Evolutionary conservation across 2,797 vertebrate genomes (phyloP), one percentile per base, ranked within the genome.

Genomic region (Anas bahamensis): DNA sequence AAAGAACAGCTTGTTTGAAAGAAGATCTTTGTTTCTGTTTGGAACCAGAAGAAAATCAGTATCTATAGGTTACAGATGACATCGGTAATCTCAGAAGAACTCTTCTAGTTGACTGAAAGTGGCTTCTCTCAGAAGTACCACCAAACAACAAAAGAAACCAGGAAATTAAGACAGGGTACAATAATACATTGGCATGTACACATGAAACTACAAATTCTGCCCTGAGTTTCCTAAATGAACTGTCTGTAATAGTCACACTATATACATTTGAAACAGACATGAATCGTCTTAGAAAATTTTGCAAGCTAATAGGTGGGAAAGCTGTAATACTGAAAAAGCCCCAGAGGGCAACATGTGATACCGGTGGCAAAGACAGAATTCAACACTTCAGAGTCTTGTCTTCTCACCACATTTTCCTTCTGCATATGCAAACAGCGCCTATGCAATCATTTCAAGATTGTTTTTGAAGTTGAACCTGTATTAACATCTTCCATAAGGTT

Each of bases 61-160:
- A 93, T 83, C 82, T 89, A 64, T 91, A 46, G 64, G 93, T 94
- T 95, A 90, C 88, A 95, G 68, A 90, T 42, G 53, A 86, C 68
- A 90, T 59, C 63, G 96, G 93, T 92, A 94, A 86, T 91, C 86
- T 96, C 92, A 46, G 23, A 88, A 95, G 92, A 74, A 35, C 93
- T 95, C 79, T 96, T 93, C n/a, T 52, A 81, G 79, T 94, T 91
- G 64, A 88, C 75, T 77, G 81, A 89, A 88, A 90, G 59, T 81
- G 71, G 37, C 68, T 84, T 89, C 72, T 69, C 88, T 80, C 39
- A 17, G 78, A 95, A 97, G 56, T 56, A 73, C 84, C 66, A 76
- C 63, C 88, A 86, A 96, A 86, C 37, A 69, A 66, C n/a, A 48
- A 48, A 92, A 95, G 82, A 92, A 96, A 88, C 75, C 91, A 50